Percentiles rank a stretch among this genome's conserved stretches.
phyloP scores from a whole-genome alignment of 2,797 vertebrate species.

The Sebastes hopkinsi region DNA sequence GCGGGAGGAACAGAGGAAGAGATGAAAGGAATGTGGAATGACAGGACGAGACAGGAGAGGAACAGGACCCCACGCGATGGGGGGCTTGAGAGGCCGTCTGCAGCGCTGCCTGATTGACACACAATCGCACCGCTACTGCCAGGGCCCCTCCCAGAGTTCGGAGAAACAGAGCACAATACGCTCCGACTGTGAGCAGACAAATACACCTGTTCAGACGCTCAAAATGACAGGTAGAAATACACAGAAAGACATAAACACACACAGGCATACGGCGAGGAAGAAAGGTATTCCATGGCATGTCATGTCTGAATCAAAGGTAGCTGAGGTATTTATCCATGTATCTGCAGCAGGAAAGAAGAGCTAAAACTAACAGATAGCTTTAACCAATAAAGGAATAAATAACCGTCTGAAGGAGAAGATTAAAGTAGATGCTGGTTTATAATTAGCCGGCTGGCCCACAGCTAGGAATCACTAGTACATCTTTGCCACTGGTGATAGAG shows the following conservation, averaged over 20 bases:
- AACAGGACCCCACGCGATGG: constrained; percentile 70
- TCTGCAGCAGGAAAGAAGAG: constrained; percentile 2
- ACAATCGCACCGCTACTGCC: constrained; percentile 54
- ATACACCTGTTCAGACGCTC: constrained; percentile 59
- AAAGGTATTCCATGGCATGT: constrained; percentile 14
- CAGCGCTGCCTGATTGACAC: constrained; percentile 69
- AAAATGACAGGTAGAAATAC: constrained; percentile 49
- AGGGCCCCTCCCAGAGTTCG: constrained; percentile 52
- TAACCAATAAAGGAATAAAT: constrained; percentile 66
- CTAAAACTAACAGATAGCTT: constrained; percentile 56
- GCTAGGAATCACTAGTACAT: constrained; percentile 75
- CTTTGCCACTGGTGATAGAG: constrained; percentile 78
- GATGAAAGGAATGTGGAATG: constrained; percentile 72
- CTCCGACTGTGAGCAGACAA: constrained; percentile 48
- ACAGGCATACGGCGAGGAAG: constrained; percentile 10
- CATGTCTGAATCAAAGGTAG: constrained; percentile 38
- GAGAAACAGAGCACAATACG: constrained; percentile 31
- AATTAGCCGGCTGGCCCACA: constrained; percentile 75
- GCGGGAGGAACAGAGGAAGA: constrained; percentile 44
- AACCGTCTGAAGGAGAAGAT: constrained; percentile 64
- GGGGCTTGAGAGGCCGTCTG: constrained; percentile 69
- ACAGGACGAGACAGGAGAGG: constrained; percentile 66
- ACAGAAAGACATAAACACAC: constrained; percentile 32
- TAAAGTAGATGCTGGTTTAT: constrained; percentile 77
- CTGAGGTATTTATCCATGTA: background rate